Conservation (phyloP, 2,888 invertebrate species). For the Petrolisthes manimaculis region DNA sequence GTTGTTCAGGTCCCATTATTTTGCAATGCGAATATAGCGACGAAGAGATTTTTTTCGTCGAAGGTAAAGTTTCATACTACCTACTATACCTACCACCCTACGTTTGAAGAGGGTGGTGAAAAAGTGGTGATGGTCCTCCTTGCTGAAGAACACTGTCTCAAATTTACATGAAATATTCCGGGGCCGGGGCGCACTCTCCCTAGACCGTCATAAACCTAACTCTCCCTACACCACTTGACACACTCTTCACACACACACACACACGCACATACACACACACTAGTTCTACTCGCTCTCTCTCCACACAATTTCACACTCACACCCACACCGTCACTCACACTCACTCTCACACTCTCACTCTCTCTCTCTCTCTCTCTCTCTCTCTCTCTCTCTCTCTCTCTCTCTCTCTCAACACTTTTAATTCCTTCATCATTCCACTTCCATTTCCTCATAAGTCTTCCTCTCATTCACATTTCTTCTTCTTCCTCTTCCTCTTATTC, state of each 20-base stretch:
- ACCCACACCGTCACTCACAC: neutral
- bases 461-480: neutral
- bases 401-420: neutral
- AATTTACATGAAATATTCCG: no score
- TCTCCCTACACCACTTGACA: neutral
- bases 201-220: no score
- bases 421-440: neutral
- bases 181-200: no score
- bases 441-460: neutral
- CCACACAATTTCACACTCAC: neutral
- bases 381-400: neutral
- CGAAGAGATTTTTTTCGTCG: no score
- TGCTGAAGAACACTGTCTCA: no score
- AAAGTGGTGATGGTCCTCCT: no score
- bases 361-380: neutral
- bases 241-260: constrained; percentile 1
- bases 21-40: no score
- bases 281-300: neutral
- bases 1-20: no score
- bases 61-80: no score
- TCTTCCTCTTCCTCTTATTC: neutral
- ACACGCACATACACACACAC: constrained; percentile 23
- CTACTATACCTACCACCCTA: no score
- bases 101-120: no score
- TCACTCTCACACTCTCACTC: neutral